phyloP scores from a whole-genome alignment of 1,140 invertebrate genomes.

The Charaxes varanes region DNA sequence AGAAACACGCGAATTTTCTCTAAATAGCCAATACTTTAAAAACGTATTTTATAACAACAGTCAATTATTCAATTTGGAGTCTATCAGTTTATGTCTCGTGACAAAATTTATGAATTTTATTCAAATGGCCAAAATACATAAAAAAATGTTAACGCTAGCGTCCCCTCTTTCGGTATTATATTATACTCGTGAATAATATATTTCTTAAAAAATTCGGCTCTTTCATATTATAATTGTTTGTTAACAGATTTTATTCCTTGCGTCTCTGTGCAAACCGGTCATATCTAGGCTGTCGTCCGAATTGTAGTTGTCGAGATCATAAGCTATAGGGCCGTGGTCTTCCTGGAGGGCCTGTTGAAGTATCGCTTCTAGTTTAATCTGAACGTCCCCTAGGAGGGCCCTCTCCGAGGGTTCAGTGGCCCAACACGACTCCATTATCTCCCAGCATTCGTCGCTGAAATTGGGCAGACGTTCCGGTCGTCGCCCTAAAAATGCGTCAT shows the following conservation, averaged over 20 bases:
- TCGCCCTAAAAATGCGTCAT: conserved; percentile 63
- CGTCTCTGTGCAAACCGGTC: conserved; percentile 27
- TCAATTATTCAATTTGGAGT: too few species aligned
- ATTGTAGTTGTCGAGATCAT: conserved; percentile 9
- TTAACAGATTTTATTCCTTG: conserved; percentile 3
- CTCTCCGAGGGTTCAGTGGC: conserved; percentile 82
- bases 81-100: too few species aligned
- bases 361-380: conserved; percentile 76
- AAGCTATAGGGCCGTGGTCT: not conserved
- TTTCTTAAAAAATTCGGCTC: too few species aligned
- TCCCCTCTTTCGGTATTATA: too few species aligned
- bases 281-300: conserved; percentile 41
- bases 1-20: too few species aligned
- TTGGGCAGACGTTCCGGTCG: conserved; percentile 84
- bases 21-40: too few species aligned
- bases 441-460: conserved; percentile 89
- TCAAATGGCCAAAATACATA: too few species aligned
- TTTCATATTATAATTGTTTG: too few species aligned
- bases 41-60: too few species aligned
- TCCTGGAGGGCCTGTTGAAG: conserved; percentile 22
- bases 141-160: too few species aligned
- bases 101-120: too few species aligned
- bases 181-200: too few species aligned
- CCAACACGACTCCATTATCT: conserved; percentile 91
- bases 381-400: conserved; percentile 86